Base-by-base conservation (phyloP, 2,888 invertebrate genomes). In the Volucella inanis region DNA sequence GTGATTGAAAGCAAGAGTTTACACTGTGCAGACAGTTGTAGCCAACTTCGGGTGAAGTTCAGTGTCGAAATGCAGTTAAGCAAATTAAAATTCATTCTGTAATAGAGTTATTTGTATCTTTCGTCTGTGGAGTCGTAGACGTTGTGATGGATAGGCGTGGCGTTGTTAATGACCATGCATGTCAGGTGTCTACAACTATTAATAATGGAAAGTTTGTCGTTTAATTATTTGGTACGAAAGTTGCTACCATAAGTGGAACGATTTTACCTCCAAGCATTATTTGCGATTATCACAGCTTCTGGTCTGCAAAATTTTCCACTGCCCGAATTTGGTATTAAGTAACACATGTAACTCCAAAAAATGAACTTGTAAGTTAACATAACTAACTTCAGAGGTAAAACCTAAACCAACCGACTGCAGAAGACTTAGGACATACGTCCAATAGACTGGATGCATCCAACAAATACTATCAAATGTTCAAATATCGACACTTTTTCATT, bases 1-100 rank as follows among this genome's bases (percentile, higher is more conserved):
- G 22, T 3, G n/a, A 62, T 39, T 38, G 18, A 50, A 31, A 54
- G 12, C 31, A 1, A 14, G 61, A 47, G 39, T 43, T 31, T 41
- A 31, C 11, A 10, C 43, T 47, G 15, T 15, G 15, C 67, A 31
- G 10, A 59, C 41, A 12, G 11, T 39, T 43, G n/a, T 8, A 54
- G 14, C 43, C 15, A 47, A 71, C 52, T 11, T 64, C 61, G 38
- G 77, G 77, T 77, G 77, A 82, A 82, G 82, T 82, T 82, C 82
- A 82, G 50, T 71, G 82, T 18, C 76, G 31, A 65, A 45, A 45
- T 47, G 41, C 39, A 70, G 64, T 31, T 38, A 22, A n/a, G 31
- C 31, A 31, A 31, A 31, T 31, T 22, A 39, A 61, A 54, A 38
- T 14, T 0, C 3, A 45, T 38, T 47, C 4, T 18, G 31, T 54